Conservation (phyloP, 1,140 invertebrate genomes). For the Argopecten irradians region DNA sequence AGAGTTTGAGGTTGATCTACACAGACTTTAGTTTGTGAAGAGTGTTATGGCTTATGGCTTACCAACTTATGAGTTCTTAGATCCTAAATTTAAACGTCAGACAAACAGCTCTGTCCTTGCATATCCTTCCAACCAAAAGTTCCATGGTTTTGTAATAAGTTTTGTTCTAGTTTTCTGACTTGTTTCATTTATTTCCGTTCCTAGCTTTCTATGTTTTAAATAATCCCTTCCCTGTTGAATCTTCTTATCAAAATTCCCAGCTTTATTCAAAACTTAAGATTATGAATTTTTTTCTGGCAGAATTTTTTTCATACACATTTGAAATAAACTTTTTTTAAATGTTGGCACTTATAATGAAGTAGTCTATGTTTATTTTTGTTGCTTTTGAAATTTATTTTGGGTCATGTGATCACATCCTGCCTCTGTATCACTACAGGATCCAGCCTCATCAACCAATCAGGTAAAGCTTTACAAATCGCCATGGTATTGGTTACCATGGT, state of each 20-base stretch:
- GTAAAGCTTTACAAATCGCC: conserved; percentile 25
- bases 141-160: not conserved
- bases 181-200: not conserved
- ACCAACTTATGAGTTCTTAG: no score
- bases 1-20: no score
- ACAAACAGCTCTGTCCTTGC: no score
- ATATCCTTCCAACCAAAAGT: no score
- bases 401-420: conserved; percentile 30
- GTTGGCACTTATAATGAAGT: not conserved
- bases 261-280: not conserved
- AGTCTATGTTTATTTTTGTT: conserved; percentile 24
- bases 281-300: not conserved
- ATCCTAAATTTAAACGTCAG: no score
- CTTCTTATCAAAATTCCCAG: not conserved
- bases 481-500: not conserved
- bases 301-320: not conserved
- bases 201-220: not conserved
- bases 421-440: conserved; percentile 38
- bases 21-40: no score
- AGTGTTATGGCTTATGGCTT: no score
- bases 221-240: not conserved
- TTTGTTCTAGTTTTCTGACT: not conserved
- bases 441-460: conserved; percentile 40
- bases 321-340: not conserved
- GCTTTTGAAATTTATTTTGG: conserved; percentile 24